phyloP scores from a whole-genome alignment of 2,113 vertebrate species.

The Panurus biarmicus region DNA sequence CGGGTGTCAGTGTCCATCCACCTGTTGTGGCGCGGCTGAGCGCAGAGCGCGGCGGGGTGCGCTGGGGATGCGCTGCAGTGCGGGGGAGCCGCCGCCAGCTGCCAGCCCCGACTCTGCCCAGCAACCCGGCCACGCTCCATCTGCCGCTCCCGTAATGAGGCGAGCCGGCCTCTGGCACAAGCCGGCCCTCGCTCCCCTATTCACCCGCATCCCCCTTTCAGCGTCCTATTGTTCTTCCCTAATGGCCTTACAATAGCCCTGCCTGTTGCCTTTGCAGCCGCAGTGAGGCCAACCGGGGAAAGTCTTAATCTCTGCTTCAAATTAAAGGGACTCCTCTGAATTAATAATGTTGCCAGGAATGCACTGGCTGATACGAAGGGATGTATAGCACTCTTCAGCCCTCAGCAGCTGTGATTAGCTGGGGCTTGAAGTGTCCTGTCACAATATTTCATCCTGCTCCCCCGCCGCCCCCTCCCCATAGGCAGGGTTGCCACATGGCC shows the following conservation, averaged over 20 bases:
- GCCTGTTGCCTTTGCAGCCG: conserved; percentile 72
- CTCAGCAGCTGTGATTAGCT: conserved; percentile 67
- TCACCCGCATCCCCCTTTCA: conserved; percentile 69
- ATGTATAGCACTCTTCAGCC: conserved; percentile 47
- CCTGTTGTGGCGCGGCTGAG: background rate
- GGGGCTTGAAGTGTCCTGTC: conserved; percentile 61
- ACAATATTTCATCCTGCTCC: conserved; percentile 62
- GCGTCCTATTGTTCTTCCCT: conserved; percentile 72
- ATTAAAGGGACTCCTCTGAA: conserved; percentile 66
- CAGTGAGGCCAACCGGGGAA: conserved; percentile 39
- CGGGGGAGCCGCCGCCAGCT: background rate
- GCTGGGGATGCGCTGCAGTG: background rate
- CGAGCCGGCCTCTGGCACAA: conserved; percentile 68
- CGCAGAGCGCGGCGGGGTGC: background rate
- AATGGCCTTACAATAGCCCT: conserved; percentile 73
- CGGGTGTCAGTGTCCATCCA: fast-evolving
- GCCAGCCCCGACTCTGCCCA: conserved; percentile 62
- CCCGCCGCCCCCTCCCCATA: background rate
- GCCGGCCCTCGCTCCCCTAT: conserved; percentile 68
- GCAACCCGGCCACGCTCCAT: conserved; percentile 77
- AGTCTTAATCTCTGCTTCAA: conserved; percentile 58
- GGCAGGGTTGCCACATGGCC: conserved; percentile 57
- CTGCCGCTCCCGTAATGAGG: conserved; percentile 72
- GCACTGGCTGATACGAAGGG: conserved; percentile 40
- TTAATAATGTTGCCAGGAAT: conserved; percentile 69